phyloP scores from a whole-genome alignment of 1,140 invertebrate genomes.

The Trichomalopsis sarcophagae region DNA sequence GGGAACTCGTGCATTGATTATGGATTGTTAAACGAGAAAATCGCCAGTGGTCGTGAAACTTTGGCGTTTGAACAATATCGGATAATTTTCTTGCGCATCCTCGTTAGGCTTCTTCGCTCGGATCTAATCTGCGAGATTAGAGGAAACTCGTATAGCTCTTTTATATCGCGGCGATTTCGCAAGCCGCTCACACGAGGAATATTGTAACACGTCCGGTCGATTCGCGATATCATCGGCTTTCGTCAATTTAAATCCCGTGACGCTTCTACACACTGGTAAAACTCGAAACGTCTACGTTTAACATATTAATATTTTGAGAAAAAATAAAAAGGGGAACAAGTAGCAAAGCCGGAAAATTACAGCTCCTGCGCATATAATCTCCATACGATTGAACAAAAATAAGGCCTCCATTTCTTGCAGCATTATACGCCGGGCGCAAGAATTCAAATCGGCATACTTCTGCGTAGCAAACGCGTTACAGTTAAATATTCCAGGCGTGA shows the following conservation, averaged over 20 bases:
- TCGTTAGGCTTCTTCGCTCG: neutral
- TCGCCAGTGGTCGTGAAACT: neutral
- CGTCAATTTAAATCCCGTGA: too few species aligned
- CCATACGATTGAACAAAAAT: neutral
- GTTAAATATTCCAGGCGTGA: constrained; percentile 3
- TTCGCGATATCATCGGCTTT: neutral
- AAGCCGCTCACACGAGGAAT: neutral
- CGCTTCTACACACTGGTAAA: too few species aligned
- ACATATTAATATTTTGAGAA: neutral
- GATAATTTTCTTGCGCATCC: neutral
- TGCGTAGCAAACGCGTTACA: neutral
- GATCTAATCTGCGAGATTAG: neutral
- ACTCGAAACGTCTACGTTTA: too few species aligned
- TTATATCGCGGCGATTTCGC: neutral
- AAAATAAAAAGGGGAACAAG: neutral
- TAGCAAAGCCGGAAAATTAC: neutral
- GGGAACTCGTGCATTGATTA: constrained; percentile 10
- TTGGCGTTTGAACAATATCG: neutral
- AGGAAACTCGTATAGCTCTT: neutral
- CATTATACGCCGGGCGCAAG: neutral
- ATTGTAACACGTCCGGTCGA: neutral
- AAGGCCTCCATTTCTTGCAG: neutral
- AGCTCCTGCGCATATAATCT: neutral
- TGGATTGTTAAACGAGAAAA: neutral
- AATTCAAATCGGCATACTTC: neutral